Conservation (phyloP, 1,140 invertebrate genomes). For the Goniozus legneri region DNA sequence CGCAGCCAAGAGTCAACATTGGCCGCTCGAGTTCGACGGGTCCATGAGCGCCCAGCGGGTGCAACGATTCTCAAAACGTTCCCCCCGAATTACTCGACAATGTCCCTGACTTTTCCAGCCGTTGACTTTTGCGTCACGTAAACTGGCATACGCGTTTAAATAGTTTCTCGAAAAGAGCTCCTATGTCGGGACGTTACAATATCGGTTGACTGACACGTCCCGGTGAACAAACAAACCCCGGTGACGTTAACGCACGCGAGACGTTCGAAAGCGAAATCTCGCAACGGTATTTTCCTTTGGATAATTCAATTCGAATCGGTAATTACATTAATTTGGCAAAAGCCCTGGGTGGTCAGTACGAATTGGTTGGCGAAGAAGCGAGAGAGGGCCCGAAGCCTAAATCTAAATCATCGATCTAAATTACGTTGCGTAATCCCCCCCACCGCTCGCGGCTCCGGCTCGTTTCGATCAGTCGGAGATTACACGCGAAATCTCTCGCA, state of each 20-base stretch:
- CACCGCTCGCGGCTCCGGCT: background rate
- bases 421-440: constrained; percentile 16
- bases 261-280: no score
- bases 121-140: constrained; percentile 1
- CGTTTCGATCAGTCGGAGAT: constrained; percentile 18
- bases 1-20: constrained; percentile 44
- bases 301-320: no score
- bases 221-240: no score
- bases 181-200: no score
- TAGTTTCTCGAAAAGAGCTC: no score
- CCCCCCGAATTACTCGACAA: constrained; percentile 13
- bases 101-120: constrained; percentile 2
- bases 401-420: constrained; percentile 29
- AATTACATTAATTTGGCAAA: no score
- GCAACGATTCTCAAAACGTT: constrained; percentile 12
- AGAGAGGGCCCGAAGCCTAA: constrained; percentile 14
- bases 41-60: constrained; percentile 42
- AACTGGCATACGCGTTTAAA: background rate
- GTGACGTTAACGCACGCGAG: background rate
- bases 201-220: no score
- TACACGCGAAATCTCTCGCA: constrained; percentile 13
- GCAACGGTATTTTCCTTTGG: no score
- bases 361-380: background rate
- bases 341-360: no score
- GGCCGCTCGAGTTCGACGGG: no score